Conservation (phyloP, 2,888 invertebrate genomes). For the Oscheius myriophilus region DNA sequence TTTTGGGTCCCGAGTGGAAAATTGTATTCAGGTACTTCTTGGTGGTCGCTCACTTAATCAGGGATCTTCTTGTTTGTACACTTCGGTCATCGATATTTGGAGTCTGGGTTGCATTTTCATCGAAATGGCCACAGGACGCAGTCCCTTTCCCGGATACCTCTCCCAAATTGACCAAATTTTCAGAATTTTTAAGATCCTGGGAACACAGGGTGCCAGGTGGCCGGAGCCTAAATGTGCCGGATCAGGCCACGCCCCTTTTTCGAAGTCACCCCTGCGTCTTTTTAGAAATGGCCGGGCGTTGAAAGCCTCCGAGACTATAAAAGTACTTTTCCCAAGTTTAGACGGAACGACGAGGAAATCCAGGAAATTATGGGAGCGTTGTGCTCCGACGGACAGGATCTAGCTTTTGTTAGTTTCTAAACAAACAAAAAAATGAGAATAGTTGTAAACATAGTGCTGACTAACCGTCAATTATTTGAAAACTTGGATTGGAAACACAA, state of each 20-base stretch:
- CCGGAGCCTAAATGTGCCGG: not conserved
- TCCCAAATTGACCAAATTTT: conserved; percentile 98
- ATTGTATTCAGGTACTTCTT: conserved; percentile 51
- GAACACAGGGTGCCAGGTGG: too few species aligned
- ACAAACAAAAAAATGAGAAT: too few species aligned
- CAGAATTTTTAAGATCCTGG: conserved; percentile 91
- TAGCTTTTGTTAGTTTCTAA: conserved; percentile 48
- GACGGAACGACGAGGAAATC: conserved; percentile 25
- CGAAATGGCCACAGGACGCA: conserved; percentile 78
- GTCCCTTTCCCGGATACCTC: conserved; percentile 95
- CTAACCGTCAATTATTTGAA: too few species aligned
- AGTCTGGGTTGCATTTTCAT: conserved; percentile 75
- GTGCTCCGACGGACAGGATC: conserved; percentile 49
- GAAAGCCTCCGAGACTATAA: conserved; percentile 91
- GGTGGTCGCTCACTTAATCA: conserved; percentile 57
- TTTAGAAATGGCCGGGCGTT: conserved; percentile 81
- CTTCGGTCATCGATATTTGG: conserved; percentile 73
- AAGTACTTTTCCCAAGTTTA: conserved; percentile 73
- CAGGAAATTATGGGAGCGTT: conserved; percentile 31
- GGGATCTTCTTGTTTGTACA: too few species aligned
- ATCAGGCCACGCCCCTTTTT: too few species aligned
- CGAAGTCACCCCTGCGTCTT: too few species aligned
- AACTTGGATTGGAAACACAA: too few species aligned
- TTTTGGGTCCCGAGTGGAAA: conserved; percentile 19
- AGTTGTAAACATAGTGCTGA: too few species aligned